A percentile compares a stretch with the other conserved stretches of the same genome.
phyloP scores from a whole-genome alignment of 2,797 vertebrate species.

The Myotis vivesi region DNA sequence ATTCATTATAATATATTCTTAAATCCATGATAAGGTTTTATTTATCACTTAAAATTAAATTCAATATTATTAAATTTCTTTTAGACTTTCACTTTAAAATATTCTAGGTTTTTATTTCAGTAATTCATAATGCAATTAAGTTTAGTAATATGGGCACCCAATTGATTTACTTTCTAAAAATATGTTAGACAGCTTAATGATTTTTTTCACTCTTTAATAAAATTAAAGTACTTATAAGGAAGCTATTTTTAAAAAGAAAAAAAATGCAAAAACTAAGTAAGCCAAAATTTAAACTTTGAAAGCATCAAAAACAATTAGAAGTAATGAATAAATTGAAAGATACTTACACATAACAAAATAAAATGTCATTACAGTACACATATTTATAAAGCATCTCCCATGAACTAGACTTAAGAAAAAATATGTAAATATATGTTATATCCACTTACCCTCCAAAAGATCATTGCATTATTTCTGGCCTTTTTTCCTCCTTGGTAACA shows the following conservation, averaged over 20 bases:
- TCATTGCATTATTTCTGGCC: not conserved
- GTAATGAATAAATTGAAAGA: not conserved
- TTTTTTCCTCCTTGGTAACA: not conserved
- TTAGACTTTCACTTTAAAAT: conserved; percentile 16
- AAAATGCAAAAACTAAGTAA: not conserved
- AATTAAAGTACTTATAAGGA: not conserved
- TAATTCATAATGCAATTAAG: not conserved
- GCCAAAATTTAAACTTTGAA: not conserved
- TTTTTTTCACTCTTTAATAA: not conserved
- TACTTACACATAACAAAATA: not conserved
- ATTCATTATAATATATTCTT: not conserved
- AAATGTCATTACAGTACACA: not conserved
- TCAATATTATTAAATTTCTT: not conserved
- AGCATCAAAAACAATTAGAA: not conserved
- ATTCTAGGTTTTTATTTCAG: not conserved
- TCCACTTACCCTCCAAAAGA: not conserved
- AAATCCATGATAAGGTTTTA: not conserved
- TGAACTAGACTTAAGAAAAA: not conserved
- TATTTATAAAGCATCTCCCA: not conserved
- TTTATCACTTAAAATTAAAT: not conserved
- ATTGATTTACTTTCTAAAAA: conserved; percentile 15
- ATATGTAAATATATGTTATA: not conserved
- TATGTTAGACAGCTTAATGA: not conserved
- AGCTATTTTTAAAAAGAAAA: not conserved
- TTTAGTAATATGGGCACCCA: not conserved